A percentile compares a stretch with the other conserved stretches of the same genome.
Evolutionary conservation across 2,113 vertebrate species (phyloP).

Genomic region (Mesoclemmys tuberculata): DNA sequence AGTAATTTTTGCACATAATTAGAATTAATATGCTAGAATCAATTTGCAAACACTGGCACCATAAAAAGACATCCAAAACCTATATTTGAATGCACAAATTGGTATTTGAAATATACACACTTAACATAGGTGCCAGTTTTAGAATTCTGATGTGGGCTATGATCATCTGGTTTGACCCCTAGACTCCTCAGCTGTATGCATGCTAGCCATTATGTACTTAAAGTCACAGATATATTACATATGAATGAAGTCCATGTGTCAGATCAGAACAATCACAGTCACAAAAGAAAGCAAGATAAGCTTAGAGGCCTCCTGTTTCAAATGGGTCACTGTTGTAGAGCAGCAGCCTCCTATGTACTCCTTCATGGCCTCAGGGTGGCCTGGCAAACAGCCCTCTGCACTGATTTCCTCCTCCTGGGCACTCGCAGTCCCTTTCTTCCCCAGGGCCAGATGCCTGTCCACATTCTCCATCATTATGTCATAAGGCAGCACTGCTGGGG

Average conservation of each 20-base stretch:
- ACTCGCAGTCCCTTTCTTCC: not conserved
- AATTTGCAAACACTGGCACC: not conserved
- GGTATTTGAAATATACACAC: not conserved
- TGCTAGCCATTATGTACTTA: not conserved
- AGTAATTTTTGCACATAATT: not conserved
- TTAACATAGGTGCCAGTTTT: not conserved
- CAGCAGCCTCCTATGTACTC: not conserved
- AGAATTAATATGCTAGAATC: not conserved
- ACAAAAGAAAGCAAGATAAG: not conserved
- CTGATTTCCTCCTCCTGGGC: not conserved
- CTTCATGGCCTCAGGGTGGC: not conserved
- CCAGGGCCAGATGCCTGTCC: not conserved
- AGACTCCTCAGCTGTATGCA: not conserved
- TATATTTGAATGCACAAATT: not conserved
- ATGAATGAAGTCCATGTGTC: not conserved
- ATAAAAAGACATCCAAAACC: not conserved
- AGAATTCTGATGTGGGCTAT: not conserved
- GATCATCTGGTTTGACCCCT: not conserved
- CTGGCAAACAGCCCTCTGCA: not conserved
- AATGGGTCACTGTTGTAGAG: not conserved
- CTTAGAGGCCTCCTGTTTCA: not conserved
- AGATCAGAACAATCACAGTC: not conserved
- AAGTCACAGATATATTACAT: not conserved
- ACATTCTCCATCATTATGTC: not conserved
- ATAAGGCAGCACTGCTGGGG: not conserved